phyloP scores from a whole-genome alignment of 2,797 vertebrate genomes.

The Lepilemur septentrionalis region DNA sequence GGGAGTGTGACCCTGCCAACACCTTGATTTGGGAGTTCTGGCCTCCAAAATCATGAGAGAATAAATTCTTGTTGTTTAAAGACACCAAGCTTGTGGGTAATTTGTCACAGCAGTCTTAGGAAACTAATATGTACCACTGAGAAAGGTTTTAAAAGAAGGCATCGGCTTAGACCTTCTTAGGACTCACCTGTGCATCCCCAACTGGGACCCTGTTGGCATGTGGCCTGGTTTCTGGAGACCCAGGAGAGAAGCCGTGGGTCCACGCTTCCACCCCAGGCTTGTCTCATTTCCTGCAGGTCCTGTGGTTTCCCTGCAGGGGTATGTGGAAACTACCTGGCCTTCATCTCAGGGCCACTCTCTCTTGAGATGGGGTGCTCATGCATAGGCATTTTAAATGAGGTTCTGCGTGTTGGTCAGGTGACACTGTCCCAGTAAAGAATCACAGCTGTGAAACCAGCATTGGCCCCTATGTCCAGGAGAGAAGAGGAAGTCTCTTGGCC shows the following conservation, averaged over 20 bases:
- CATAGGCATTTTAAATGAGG: not conserved
- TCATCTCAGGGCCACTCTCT: not conserved
- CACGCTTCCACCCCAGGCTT: not conserved
- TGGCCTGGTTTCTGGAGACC: not conserved
- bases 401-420: not conserved
- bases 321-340: not conserved
- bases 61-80: not conserved
- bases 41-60: not conserved
- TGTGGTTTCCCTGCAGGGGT: not conserved
- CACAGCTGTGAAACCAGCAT: not conserved
- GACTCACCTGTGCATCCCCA: not conserved
- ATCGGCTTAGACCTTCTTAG: not conserved
- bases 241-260: accelerated
- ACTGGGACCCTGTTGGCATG: not conserved
- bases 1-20: not conserved
- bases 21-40: not conserved
- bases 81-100: not conserved
- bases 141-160: not conserved
- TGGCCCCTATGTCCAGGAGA: not conserved
- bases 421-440: not conserved
- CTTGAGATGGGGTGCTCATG: not conserved
- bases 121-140: not conserved
- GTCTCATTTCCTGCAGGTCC: not conserved
- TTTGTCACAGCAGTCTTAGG: not conserved
- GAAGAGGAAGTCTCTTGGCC: not conserved